Evolutionary conservation across 2,797 vertebrate species (phyloP).

Genomic region (Sus cebifrons): DNA sequence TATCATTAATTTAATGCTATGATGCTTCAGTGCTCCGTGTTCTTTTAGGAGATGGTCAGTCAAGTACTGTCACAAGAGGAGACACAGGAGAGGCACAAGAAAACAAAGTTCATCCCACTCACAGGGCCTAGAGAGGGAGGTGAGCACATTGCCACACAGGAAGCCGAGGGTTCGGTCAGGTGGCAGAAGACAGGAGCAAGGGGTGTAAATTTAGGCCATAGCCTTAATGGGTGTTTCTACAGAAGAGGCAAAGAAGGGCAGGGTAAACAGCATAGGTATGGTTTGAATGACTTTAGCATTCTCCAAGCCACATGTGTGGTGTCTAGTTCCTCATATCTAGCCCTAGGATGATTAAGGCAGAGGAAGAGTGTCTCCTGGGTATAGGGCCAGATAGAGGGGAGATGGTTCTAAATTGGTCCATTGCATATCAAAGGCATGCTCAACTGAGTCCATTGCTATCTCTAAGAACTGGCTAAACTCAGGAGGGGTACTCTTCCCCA

Average conservation of each 20-base stretch:
- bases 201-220: background rate
- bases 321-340: background rate
- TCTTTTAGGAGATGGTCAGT: background rate
- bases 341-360: background rate
- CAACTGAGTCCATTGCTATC: background rate
- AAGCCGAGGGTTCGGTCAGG: background rate
- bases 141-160: background rate
- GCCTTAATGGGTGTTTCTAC: background rate
- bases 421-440: background rate
- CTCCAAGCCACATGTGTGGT: background rate
- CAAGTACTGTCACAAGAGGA: background rate
- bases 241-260: background rate
- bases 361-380: background rate
- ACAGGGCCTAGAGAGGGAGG: background rate
- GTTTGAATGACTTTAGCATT: background rate
- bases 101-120: background rate
- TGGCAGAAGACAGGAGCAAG: background rate
- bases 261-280: background rate
- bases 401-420: background rate
- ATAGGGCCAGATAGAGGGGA: background rate
- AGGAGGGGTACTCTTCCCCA: background rate
- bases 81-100: background rate
- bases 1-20: background rate
- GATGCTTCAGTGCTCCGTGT: background rate
- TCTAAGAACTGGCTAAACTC: background rate